A percentile compares a stretch with the other conserved stretches of the same genome.
These are phyloP conservation scores for Fragariocoptes setiger DNA, from an alignment of 1,140 invertebrate species.

Conservation along the genomic window DNA sequence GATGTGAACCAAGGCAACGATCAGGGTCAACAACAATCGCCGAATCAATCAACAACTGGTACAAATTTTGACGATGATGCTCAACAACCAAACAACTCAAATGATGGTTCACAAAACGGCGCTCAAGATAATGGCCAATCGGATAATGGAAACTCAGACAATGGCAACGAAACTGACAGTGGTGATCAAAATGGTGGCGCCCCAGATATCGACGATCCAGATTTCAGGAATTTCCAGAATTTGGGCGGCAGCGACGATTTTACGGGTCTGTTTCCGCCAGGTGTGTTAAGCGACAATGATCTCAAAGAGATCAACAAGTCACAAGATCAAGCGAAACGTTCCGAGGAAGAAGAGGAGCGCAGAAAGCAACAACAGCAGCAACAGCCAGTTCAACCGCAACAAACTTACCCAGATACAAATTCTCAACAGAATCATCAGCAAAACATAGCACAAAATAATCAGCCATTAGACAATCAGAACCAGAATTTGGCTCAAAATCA, in stretches of 20 bases:
- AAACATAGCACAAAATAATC: neutral
- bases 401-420: too few species aligned
- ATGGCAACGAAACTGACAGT: neutral
- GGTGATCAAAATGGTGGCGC: neutral
- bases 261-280: neutral
- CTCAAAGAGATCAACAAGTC: neutral
- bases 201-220: neutral
- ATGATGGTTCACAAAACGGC: neutral
- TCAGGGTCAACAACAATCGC: neutral
- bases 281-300: neutral
- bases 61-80: neutral
- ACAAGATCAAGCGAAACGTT: neutral
- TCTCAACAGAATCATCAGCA: neutral
- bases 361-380: neutral
- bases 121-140: neutral
- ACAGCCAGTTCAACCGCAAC: neutral
- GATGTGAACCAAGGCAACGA: neutral
- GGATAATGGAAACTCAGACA: neutral
- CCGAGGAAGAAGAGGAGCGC: neutral
- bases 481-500: neutral
- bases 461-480: neutral
- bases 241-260: neutral
- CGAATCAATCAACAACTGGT: neutral
- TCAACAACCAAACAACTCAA: neutral
- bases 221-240: neutral